phyloP scores from a whole-genome alignment of 2,113 vertebrate genomes.

The Carassius carassius region DNA sequence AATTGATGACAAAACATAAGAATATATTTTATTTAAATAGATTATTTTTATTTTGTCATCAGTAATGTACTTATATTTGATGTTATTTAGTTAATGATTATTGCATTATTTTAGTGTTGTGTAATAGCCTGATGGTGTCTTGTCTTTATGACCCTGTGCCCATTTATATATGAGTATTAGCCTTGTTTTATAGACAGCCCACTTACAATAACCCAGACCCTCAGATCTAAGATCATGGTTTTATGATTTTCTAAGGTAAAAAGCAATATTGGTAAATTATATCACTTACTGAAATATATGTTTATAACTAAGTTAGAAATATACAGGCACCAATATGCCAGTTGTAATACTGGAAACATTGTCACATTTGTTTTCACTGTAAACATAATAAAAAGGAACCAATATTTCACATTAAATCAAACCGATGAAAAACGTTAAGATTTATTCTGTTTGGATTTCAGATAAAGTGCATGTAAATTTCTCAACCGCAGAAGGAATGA shows the following conservation, averaged over 20 bases:
- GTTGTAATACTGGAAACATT: neutral
- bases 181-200: too few species aligned
- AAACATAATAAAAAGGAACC: neutral
- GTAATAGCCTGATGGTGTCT: too few species aligned
- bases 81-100: neutral
- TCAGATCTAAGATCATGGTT: too few species aligned
- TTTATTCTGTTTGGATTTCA: neutral
- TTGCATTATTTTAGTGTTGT: too few species aligned
- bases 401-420: constrained; percentile 5
- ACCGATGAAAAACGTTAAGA: neutral
- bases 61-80: neutral
- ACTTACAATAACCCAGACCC: too few species aligned
- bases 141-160: neutral
- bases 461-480: constrained; percentile 2
- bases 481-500: neutral
- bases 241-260: too few species aligned
- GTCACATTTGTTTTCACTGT: neutral
- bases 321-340: neutral
- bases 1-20: neutral
- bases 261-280: too few species aligned
- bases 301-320: too few species aligned
- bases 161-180: neutral
- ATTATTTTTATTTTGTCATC: neutral
- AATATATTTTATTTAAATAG: neutral
- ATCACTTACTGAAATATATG: too few species aligned